phyloP scores from a whole-genome alignment of 2,888 invertebrate species.

The Stenichneumon culpator region DNA sequence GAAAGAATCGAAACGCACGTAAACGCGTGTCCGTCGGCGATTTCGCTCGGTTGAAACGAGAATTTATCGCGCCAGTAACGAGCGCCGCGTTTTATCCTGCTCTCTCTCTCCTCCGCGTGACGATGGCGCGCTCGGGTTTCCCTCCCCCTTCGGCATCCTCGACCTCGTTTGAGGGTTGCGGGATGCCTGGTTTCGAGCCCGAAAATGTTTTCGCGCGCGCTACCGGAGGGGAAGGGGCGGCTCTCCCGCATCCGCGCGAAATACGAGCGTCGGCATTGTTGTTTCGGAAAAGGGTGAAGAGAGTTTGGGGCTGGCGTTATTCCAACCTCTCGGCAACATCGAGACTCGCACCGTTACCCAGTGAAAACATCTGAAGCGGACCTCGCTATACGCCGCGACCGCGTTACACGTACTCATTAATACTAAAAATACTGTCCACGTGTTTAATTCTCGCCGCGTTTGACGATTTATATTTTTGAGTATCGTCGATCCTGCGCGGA shows the following conservation, averaged over 20 bases:
- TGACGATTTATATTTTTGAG: slow-evolving; percentile 67
- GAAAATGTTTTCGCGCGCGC: slow-evolving; percentile 52
- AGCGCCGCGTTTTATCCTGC: slow-evolving; percentile 69
- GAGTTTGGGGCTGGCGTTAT: slow-evolving; percentile 71
- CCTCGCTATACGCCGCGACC: slow-evolving; percentile 64
- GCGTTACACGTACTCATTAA: slow-evolving; percentile 73
- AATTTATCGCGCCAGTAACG: slow-evolving; percentile 74
- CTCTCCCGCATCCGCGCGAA: slow-evolving; percentile 49
- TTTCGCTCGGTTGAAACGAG: slow-evolving; percentile 70
- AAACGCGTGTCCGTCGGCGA: slow-evolving; percentile 57
- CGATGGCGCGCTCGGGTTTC: slow-evolving; percentile 12
- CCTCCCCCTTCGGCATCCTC: slow-evolving; percentile 2
- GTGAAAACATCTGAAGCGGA: slow-evolving; percentile 76
- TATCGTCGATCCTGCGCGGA: neutral
- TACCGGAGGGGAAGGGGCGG: neutral
- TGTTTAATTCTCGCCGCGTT: slow-evolving; percentile 64
- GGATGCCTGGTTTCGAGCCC: slow-evolving; percentile 43
- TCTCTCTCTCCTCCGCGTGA: neutral
- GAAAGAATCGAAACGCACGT: slow-evolving; percentile 60
- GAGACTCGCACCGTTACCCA: slow-evolving; percentile 36
- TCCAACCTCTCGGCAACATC: slow-evolving; percentile 68
- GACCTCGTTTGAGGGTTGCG: slow-evolving; percentile 59
- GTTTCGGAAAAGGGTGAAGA: slow-evolving; percentile 54
- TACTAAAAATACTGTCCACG: slow-evolving; percentile 71
- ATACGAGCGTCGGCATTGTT: slow-evolving; percentile 64